Base-by-base conservation (phyloP, 1,140 invertebrate species). In the Drosophila serrata region DNA sequence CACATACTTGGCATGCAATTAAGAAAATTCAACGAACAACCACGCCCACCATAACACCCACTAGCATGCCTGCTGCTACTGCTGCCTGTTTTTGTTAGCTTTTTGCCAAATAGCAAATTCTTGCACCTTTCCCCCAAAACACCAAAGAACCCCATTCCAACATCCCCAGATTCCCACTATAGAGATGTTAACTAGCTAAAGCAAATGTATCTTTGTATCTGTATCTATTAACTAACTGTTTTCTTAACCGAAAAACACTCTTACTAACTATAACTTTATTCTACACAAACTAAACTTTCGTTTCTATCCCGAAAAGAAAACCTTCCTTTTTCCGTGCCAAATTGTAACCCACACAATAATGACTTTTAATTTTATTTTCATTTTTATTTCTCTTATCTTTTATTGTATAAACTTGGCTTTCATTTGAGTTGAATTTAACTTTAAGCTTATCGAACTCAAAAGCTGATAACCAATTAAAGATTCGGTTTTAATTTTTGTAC, bases 61-160 rank as follows among this genome's bases (percentile, higher is more conserved):
- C 56, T 58, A 40, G 70, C 79, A 75, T 81, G 81, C 81, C 3
- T n/a, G 39, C n/a, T 76, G 67, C 81, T 29, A 62, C 60, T 45
- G 5, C 31, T 76, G 81, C 72, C 75, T 75, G 76, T 46, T 8
- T 35, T 40, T 74, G 45, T 60, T 24, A 67, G 75, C 67, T 75
- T 62, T 40, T 69, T 63, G 69, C 60, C 31, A 55, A 65, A 58
- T 81, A 74, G 70, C 39, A 46, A 74, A 55, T 19, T 74, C 9
- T 86, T 78, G 68, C 37, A 46, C 76, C 51, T 27, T 17, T 19
- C 19, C 22, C 11, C 43, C n/a, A 40, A 13, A 37, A 37, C 65
- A 69, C 57, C 15, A 7, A 33, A 19, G 27, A 37, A 39, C 40
- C 40, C 57, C 37, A 40, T 24, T 43, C 17, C 31, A 33, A 12